Evolutionary conservation across 1,140 invertebrate species (phyloP).

Genomic region (Aphaenogaster rudis): DNA sequence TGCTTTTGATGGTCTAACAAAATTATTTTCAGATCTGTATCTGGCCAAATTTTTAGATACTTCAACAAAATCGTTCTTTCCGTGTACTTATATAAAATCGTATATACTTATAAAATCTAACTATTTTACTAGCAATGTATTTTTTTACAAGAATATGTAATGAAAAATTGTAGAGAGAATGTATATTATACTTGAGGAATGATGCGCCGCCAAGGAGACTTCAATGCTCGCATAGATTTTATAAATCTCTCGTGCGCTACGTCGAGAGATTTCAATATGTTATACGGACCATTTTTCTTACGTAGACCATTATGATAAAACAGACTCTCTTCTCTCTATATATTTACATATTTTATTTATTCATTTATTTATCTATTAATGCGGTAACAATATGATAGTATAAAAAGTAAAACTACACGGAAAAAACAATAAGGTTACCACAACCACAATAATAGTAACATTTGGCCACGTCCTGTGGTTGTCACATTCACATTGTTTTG

Average conservation of each 20-base stretch:
- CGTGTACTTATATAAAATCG: no score
- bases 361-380: neutral
- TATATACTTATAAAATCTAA: neutral
- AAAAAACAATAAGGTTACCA: no score
- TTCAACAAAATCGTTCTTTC: no score
- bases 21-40: no score
- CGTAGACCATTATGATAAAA: neutral
- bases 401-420: neutral
- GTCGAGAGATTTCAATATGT: constrained; percentile 50
- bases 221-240: neutral
- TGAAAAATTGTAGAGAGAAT: constrained; percentile 8
- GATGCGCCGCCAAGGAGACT: constrained; percentile 20
- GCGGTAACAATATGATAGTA: neutral
- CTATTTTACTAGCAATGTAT: neutral
- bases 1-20: no score
- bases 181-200: neutral
- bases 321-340: neutral
- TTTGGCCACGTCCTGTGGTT: no score
- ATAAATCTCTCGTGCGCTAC: neutral
- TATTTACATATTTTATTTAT: neutral
- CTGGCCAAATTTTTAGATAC: no score
- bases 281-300: neutral
- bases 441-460: no score
- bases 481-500: no score
- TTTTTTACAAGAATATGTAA: no score